phyloP scores from a whole-genome alignment of 2,797 vertebrate genomes.

The Sus cebifrons region DNA sequence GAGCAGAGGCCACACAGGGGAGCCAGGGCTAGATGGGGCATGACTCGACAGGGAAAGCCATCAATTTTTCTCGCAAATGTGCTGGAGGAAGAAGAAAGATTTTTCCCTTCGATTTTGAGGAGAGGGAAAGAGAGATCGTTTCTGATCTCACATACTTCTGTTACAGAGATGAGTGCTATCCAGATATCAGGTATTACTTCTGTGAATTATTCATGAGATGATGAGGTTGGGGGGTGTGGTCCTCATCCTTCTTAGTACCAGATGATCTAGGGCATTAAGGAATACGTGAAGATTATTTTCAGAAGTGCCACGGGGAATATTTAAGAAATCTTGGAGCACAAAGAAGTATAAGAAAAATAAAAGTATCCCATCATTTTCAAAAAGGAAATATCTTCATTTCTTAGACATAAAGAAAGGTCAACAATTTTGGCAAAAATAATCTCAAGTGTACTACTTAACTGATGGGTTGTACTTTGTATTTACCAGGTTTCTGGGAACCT shows the following conservation, averaged over 20 bases:
- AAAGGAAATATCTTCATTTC: neutral
- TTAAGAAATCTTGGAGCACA: neutral
- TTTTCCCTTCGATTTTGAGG: neutral
- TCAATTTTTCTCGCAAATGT: constrained; percentile 25
- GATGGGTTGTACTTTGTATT: neutral
- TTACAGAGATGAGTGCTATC: neutral
- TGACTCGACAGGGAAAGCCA: constrained; percentile 14
- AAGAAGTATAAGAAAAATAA: constrained; percentile 18
- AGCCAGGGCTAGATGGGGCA: neutral
- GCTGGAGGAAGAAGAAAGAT: neutral
- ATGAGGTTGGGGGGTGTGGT: neutral
- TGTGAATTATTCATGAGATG: constrained; percentile 5
- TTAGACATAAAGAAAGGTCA: neutral
- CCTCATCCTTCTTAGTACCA: neutral
- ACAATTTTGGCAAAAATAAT: neutral
- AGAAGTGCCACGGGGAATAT: neutral
- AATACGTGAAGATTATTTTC: constrained; percentile 45
- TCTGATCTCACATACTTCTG: neutral
- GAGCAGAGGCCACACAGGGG: neutral
- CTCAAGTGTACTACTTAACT: neutral
- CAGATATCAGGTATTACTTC: neutral
- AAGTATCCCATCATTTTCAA: neutral
- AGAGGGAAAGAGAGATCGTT: neutral
- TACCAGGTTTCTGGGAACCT: neutral
- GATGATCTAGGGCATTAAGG: neutral